Evolutionary conservation across 2,113 vertebrate genomes (phyloP).

Genomic region (Boulengeromyrus knoepffleri): DNA sequence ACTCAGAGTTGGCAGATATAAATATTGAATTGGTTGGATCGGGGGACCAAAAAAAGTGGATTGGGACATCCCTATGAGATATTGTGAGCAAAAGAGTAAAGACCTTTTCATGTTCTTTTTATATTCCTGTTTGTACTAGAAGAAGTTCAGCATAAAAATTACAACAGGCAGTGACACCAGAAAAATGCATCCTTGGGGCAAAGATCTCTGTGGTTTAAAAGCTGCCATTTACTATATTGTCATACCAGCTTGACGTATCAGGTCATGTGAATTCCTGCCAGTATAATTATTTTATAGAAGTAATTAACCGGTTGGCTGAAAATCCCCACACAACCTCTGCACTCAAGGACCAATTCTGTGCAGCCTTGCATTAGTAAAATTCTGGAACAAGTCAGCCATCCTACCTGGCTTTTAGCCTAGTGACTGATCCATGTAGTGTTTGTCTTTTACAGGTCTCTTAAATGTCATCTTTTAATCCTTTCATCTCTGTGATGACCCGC

Average conservation of each 20-base stretch:
- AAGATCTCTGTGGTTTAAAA: neutral
- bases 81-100: neutral
- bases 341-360: neutral
- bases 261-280: neutral
- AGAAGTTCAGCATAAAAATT: neutral
- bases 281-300: neutral
- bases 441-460: neutral
- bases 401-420: neutral
- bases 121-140: neutral
- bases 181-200: neutral
- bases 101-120: neutral
- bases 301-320: neutral
- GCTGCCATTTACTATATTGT: neutral
- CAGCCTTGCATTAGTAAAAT: neutral
- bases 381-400: neutral
- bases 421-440: neutral
- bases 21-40: neutral
- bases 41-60: neutral
- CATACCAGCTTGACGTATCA: neutral
- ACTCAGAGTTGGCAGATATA: neutral
- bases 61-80: neutral
- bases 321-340: neutral
- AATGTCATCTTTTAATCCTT: neutral
- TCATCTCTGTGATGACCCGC: neutral
- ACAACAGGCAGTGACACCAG: neutral